Conservation (phyloP, 2,888 invertebrate genomes). For the Axea sp. region DNA sequence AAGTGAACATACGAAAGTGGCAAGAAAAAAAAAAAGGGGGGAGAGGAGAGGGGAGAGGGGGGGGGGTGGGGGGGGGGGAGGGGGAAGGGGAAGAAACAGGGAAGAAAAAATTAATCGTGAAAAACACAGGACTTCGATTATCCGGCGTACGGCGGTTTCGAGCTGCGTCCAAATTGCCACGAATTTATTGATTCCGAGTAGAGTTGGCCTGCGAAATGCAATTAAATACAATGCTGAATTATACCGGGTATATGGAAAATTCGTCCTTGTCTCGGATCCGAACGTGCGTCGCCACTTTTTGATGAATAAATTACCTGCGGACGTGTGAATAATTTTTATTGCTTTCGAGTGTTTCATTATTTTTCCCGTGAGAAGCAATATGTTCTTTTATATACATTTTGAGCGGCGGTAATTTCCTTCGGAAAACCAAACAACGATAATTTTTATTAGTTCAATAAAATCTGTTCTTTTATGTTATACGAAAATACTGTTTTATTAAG, state of each 20-base stretch:
- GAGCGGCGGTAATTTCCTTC: constrained; percentile 7
- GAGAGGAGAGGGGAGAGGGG: too few relatives aligned
- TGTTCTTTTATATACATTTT: constrained; percentile 15
- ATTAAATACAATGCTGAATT: constrained; percentile 55
- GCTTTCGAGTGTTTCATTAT: constrained; percentile 17
- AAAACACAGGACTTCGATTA: too few relatives aligned
- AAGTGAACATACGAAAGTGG: too few relatives aligned
- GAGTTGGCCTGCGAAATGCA: constrained; percentile 48
- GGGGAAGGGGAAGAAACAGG: too few relatives aligned
- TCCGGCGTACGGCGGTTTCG: too few relatives aligned
- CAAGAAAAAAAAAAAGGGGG: too few relatives aligned
- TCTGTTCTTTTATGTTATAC: not conserved
- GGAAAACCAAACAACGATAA: not conserved
- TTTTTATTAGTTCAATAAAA: too few relatives aligned
- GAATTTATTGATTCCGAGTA: constrained; percentile 52
- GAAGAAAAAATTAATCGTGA: too few relatives aligned
- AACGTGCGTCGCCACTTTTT: constrained; percentile 42
- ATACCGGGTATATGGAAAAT: constrained; percentile 33
- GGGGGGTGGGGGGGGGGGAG: too few relatives aligned
- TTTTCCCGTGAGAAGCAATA: constrained; percentile 15
- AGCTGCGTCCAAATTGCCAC: constrained; percentile 15
- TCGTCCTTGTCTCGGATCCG: constrained; percentile 39
- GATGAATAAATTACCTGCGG: constrained; percentile 55
- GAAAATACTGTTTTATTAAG: too few relatives aligned
- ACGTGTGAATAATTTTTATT: constrained; percentile 53